Conservation (phyloP, 2,888 invertebrate genomes). For the Tenthredo mesomela region DNA sequence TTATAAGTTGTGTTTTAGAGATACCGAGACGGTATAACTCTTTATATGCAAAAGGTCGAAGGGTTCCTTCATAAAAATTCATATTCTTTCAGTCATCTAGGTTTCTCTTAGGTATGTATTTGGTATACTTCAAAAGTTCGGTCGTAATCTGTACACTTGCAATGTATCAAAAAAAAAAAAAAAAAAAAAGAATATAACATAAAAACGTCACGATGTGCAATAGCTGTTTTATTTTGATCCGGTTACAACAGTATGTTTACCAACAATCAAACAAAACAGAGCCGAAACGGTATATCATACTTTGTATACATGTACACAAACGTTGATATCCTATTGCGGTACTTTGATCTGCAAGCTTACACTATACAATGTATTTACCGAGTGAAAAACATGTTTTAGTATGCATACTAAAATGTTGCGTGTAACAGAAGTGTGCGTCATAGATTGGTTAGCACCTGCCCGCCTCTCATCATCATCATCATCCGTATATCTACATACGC, state of each 20-base stretch:
- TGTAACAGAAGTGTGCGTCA: not conserved
- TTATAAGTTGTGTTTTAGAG: not conserved
- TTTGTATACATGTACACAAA: not conserved
- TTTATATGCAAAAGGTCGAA: not conserved
- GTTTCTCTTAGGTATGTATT: too few relatives aligned
- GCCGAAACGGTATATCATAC: not conserved
- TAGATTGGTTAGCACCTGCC: constrained; percentile 9
- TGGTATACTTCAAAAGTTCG: not conserved
- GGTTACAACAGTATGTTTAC: not conserved
- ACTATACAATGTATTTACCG: not conserved
- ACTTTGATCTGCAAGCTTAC: not conserved
- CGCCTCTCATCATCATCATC: not conserved
- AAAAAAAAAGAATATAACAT: not conserved
- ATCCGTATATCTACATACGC: not conserved
- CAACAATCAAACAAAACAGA: not conserved
- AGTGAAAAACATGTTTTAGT: not conserved
- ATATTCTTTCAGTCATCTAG: not conserved
- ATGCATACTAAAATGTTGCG: not conserved
- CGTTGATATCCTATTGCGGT: not conserved
- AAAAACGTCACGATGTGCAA: not conserved
- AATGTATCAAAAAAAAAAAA: not conserved
- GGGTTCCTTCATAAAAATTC: not conserved
- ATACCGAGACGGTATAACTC: not conserved
- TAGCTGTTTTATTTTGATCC: not conserved
- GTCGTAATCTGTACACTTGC: not conserved